These are phyloP conservation scores for Aromia moschata DNA, from an alignment of 2,888 invertebrate genomes.

Conservation along the genomic window DNA sequence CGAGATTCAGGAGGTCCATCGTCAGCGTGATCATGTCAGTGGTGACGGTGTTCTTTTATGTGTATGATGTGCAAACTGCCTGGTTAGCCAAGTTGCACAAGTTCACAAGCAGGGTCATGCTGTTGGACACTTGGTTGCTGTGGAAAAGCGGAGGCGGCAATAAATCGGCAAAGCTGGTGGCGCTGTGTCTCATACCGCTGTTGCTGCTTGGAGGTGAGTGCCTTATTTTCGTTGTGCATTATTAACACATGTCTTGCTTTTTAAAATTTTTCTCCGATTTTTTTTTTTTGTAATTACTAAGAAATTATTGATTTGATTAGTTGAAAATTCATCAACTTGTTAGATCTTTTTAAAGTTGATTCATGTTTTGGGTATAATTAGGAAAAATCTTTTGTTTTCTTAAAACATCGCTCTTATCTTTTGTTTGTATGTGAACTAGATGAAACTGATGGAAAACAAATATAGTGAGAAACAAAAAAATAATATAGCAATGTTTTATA, in stretches of 20 bases:
- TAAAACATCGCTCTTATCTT: no score
- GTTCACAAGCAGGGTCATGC: conserved; percentile 56
- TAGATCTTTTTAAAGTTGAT: no score
- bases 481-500: no score
- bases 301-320: no score
- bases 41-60: conserved; percentile 42
- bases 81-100: conserved; percentile 54
- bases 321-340: no score
- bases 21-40: conserved; percentile 42
- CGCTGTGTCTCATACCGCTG: conserved; percentile 66
- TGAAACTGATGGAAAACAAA: no score
- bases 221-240: background rate
- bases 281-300: no score
- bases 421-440: no score
- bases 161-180: conserved; percentile 46
- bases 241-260: background rate
- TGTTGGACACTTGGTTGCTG: conserved; percentile 60
- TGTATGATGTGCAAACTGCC: conserved; percentile 46
- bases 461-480: no score
- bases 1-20: conserved; percentile 28
- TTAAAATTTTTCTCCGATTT: no score
- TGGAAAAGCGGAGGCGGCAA: conserved; percentile 46
- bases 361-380: no score
- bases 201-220: conserved; percentile 69
- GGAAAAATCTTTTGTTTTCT: no score